Evolutionary conservation across 2,888 invertebrate species (phyloP).

Genomic region (Parasteatoda lunata): DNA sequence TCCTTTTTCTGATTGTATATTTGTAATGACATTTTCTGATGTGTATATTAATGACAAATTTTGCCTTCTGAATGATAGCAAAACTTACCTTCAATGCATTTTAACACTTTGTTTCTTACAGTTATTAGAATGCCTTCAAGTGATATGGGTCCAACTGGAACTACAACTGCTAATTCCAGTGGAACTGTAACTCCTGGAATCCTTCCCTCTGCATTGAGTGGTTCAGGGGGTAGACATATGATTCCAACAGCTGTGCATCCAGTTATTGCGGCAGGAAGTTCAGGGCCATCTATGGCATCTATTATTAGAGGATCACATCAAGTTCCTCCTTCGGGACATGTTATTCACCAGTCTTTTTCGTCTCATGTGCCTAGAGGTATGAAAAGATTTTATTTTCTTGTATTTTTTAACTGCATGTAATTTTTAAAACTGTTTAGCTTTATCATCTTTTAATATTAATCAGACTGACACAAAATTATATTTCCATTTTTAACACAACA

Average conservation of each 20-base stretch:
- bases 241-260: slow-evolving; percentile 61
- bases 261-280: slow-evolving; percentile 50
- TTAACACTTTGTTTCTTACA: neutral
- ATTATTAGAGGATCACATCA: slow-evolving; percentile 64
- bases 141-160: slow-evolving; percentile 40
- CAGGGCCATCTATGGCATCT: slow-evolving; percentile 63
- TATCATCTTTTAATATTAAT: too few species aligned
- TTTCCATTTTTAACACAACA: too few species aligned
- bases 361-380: slow-evolving; percentile 68
- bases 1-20: neutral
- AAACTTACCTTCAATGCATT: neutral
- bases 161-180: slow-evolving; percentile 33
- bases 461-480: too few species aligned
- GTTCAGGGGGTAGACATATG: slow-evolving; percentile 41
- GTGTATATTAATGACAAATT: neutral
- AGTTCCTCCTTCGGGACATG: slow-evolving; percentile 54
- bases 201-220: slow-evolving; percentile 50
- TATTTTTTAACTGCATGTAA: too few species aligned
- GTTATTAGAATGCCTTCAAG: slow-evolving; percentile 60
- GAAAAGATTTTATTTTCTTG: neutral
- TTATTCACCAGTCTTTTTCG: slow-evolving; percentile 58
- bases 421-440: too few species aligned
- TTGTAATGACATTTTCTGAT: neutral
- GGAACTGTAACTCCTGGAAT: slow-evolving; percentile 37
- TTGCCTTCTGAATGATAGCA: neutral